Base-by-base conservation (phyloP, 2,888 invertebrate species). In the Tenodera sinensis region DNA sequence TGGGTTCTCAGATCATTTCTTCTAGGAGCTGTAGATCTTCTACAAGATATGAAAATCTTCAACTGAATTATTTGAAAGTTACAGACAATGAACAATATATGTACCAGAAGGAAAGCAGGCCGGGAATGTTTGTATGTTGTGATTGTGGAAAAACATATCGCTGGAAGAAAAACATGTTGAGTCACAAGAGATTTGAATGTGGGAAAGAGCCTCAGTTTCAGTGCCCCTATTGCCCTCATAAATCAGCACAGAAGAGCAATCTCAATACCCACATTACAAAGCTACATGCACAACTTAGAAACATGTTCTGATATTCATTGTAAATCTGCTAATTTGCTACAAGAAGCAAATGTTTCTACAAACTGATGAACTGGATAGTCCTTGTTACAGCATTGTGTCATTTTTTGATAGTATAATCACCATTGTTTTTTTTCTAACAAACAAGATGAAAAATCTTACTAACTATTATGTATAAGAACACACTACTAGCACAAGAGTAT, bases 221-320 rank as follows among this genome's bases (percentile, higher is more conserved):
- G 89, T 92, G 93, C 89, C 91, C 92, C 1, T 91, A 91, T 89
- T 92, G 92, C 89, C 90, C 91, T 27, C 91, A 91, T 88, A 90
- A 91, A 89, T 91, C 90, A 15, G 90, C 91, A 89, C 91, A 91
- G 87, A 92, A 92, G 90, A 91, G 91, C 28, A 91, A 91, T 87
- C 90, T 91, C 84, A 90, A 91, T 84, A 89, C 91, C 28, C 91
- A 92, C 90, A 91, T 92, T 15, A 90, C 83, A 25, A 88, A 87
- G n/a, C 34, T 84, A 12, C 90, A 90, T 47, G 30, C 27, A 34
- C 88, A 88, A 12, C 71, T n/a, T 88, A 47, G 28, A 27, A 28
- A 6, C 28, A 84, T n/a, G 47, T 8, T 83, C 28, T 87, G 85
- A 85, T 42, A 14, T 14, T 71, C 6, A 20, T 71, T 71, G 42